Evolutionary conservation across 2,113 vertebrate species (phyloP).

Genomic region (Oenanthe melanoleuca): DNA sequence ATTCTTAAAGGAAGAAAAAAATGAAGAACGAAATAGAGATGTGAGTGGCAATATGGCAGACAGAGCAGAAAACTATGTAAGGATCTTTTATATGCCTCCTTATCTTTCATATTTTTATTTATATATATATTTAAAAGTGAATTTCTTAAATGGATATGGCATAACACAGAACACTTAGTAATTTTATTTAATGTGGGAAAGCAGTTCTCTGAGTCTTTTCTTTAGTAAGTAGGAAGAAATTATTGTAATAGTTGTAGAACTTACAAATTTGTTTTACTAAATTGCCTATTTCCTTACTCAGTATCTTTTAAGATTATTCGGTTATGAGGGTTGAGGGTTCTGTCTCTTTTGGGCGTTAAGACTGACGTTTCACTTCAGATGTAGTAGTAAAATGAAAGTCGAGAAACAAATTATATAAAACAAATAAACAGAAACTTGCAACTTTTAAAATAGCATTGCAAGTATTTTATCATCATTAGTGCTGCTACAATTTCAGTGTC

Average conservation of each 20-base stretch:
- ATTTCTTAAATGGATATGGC: fast-evolving
- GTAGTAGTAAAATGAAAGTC: not conserved
- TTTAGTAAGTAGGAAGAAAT: not conserved
- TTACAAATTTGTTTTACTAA: fast-evolving
- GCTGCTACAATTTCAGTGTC: not conserved
- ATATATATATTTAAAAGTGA: fast-evolving
- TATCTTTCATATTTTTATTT: not conserved
- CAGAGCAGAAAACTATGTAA: slow-evolving; percentile 50
- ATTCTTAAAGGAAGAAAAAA: not conserved
- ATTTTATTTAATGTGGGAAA: not conserved
- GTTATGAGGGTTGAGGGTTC: fast-evolving
- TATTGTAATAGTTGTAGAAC: not conserved
- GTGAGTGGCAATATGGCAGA: not conserved
- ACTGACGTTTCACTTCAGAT: not conserved
- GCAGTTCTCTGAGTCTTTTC: not conserved
- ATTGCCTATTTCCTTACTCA: fast-evolving
- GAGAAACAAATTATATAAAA: fast-evolving
- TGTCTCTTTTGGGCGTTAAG: not conserved
- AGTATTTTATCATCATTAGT: not conserved
- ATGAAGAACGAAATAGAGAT: fast-evolving
- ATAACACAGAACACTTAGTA: not conserved
- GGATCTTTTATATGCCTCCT: not conserved
- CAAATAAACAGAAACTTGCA: not conserved
- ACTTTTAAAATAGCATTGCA: fast-evolving
- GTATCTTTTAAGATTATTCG: fast-evolving